phyloP scores from a whole-genome alignment of 2,113 vertebrate species.

The Eudyptes chrysolophus region DNA sequence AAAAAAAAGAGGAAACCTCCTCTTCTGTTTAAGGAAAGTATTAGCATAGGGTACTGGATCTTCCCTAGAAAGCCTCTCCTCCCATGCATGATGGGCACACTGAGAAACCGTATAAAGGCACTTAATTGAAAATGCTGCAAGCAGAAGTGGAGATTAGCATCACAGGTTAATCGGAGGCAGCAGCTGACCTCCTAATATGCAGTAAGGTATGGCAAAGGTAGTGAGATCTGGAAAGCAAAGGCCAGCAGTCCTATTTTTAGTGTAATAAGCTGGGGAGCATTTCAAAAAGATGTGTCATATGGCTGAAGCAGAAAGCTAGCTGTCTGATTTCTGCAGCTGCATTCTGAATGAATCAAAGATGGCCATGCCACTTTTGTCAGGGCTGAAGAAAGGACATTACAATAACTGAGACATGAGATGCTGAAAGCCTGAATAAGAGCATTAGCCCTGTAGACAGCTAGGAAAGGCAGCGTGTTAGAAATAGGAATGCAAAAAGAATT shows the following conservation, averaged over 20 bases:
- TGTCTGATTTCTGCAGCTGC: background rate
- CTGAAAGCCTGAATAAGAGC: background rate
- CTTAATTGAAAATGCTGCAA: background rate
- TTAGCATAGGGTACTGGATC: background rate
- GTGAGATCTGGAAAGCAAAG: background rate
- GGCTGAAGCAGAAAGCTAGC: background rate
- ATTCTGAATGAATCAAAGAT: background rate
- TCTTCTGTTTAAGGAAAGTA: background rate
- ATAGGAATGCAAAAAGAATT: background rate
- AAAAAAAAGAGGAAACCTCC: accelerated
- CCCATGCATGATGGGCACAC: background rate
- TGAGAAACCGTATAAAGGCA: background rate
- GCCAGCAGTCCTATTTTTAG: background rate
- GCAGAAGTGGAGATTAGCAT: background rate
- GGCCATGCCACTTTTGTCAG: background rate
- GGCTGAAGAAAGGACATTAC: background rate
- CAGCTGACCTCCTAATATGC: background rate
- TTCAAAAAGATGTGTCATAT: background rate
- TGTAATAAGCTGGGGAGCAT: background rate
- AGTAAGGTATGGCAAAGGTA: background rate
- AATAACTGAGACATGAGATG: background rate
- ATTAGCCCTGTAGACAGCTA: background rate
- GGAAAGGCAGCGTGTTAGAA: background rate
- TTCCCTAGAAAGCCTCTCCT: background rate
- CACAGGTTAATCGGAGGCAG: background rate